Evolutionary conservation across 2,888 invertebrate genomes (phyloP).

Genomic region (Colostygia pectinataria): DNA sequence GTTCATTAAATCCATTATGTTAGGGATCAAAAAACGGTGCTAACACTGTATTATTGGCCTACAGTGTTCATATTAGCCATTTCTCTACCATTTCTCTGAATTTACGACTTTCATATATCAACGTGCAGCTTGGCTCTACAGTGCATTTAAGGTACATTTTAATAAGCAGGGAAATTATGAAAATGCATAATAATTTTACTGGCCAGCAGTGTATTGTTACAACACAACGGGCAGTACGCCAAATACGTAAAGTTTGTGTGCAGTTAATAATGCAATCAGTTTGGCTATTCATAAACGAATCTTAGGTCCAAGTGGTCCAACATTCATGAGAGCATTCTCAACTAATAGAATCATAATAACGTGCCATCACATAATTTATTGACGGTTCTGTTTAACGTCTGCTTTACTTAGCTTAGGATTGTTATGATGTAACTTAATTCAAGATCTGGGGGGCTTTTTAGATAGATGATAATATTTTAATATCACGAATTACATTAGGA

Average conservation of each 20-base stretch:
- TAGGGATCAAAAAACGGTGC: no score
- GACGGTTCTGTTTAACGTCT: no score
- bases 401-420: no score
- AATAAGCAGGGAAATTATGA: slow-evolving; percentile 34
- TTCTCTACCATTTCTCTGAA: slow-evolving; percentile 8
- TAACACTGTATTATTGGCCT: slow-evolving; percentile 3
- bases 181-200: slow-evolving; percentile 39
- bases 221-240: slow-evolving; percentile 46
- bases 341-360: no score
- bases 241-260: slow-evolving; percentile 39
- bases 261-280: slow-evolving; percentile 30
- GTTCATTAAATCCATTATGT: no score
- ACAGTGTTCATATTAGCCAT: slow-evolving; percentile 3
- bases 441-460: no score
- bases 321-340: no score
- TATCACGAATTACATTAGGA: no score
- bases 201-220: slow-evolving; percentile 27
- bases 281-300: neutral
- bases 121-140: slow-evolving; percentile 23
- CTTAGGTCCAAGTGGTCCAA: no score
- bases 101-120: slow-evolving; percentile 16
- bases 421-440: no score
- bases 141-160: slow-evolving; percentile 35
- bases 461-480: no score
- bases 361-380: no score